These are phyloP conservation scores for Bombus ignitus DNA, from an alignment of 1,140 invertebrate species.

Conservation along the genomic window DNA sequence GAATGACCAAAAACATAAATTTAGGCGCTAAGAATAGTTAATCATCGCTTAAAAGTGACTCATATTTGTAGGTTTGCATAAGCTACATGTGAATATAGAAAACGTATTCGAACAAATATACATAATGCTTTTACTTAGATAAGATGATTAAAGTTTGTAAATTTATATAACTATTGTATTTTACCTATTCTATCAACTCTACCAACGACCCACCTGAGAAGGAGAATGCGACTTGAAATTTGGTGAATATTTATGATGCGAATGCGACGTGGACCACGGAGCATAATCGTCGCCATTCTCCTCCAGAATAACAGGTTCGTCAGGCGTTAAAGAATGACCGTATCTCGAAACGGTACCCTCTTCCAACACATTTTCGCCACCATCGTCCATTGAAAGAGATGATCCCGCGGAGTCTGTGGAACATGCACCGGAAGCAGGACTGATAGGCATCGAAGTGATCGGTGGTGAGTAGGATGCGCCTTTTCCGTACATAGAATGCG, in stretches of 20 bases:
- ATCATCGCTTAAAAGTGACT: background rate
- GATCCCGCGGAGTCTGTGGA: conserved; percentile 88
- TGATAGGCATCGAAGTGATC: conserved; percentile 85
- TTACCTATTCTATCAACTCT: background rate
- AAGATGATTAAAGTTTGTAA: background rate
- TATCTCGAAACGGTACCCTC: conserved; percentile 78
- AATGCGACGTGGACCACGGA: conserved; percentile 78
- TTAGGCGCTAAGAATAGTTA: background rate
- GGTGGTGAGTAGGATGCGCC: conserved; percentile 86
- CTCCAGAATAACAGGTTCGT: conserved; percentile 86
- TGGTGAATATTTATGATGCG: conserved; percentile 81
- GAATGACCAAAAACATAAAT: conserved; percentile 1
- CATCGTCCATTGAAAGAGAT: conserved; percentile 87
- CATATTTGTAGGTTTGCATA: conserved; percentile 3
- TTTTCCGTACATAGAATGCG: conserved; percentile 84
- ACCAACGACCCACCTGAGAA: conserved; percentile 78
- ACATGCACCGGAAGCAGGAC: conserved; percentile 84
- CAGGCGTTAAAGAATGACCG: conserved; percentile 85
- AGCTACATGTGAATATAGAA: background rate
- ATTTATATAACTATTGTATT: background rate
- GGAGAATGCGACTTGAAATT: conserved; percentile 83
- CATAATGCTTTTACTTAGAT: background rate
- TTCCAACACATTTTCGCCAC: conserved; percentile 79
- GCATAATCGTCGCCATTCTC: conserved; percentile 85
- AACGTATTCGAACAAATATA: background rate